phyloP scores from a whole-genome alignment of 2,888 invertebrate species.

The Sphecodes monilicornis region DNA sequence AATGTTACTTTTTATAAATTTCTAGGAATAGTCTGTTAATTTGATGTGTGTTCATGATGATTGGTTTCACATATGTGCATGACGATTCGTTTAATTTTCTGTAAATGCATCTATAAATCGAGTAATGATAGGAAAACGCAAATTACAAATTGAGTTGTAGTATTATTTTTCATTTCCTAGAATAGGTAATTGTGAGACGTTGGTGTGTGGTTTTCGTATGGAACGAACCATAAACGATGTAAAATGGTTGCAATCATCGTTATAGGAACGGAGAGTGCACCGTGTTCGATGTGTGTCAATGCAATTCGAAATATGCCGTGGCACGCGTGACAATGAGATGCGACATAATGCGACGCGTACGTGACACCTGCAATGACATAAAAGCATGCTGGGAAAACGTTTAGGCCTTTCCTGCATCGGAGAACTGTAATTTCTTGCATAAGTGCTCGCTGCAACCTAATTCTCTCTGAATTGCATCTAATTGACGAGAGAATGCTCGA shows the following conservation, averaged over 20 bases:
- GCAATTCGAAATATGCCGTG: constrained; percentile 58
- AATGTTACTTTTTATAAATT: no score
- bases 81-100: no score
- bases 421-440: constrained; percentile 32
- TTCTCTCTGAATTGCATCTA: constrained; percentile 7
- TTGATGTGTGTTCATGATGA: no score
- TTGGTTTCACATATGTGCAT: no score
- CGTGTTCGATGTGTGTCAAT: constrained; percentile 65
- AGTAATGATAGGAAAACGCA: no score
- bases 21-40: no score
- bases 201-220: neutral
- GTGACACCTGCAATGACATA: constrained; percentile 54
- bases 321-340: constrained; percentile 57
- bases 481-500: neutral
- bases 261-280: neutral
- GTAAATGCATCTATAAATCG: no score
- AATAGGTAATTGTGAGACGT: neutral
- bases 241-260: neutral
- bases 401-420: constrained; percentile 18
- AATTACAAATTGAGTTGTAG: no score
- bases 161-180: neutral
- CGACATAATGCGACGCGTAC: constrained; percentile 41
- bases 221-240: neutral
- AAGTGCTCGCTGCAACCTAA: constrained; percentile 17
- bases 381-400: constrained; percentile 30